phyloP scores from a whole-genome alignment of 35 echinoderm and acorn worm genomes.

The Hemicentrotus pulcherrimus region DNA sequence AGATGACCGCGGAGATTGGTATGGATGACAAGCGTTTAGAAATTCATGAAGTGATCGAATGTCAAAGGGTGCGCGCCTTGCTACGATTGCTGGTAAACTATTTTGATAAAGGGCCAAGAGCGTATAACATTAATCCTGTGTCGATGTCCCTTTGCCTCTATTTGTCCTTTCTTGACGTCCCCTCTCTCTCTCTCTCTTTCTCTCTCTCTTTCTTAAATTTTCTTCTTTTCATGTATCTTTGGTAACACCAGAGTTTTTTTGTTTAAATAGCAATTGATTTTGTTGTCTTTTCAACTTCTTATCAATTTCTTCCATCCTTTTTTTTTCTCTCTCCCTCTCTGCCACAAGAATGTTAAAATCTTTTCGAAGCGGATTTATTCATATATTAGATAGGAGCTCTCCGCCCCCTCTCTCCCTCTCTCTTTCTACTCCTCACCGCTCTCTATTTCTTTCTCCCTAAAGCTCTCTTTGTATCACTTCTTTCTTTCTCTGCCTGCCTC shows the following conservation, averaged over 20 bases:
- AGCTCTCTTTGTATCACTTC: too few species aligned
- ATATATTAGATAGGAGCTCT: too few species aligned
- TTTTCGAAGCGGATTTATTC: too few species aligned
- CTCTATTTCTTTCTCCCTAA: not conserved
- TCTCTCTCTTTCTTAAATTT: not conserved
- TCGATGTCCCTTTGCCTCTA: not conserved
- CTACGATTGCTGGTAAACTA: not conserved
- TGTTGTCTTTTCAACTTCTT: too few species aligned
- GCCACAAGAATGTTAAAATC: too few species aligned
- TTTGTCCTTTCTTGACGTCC: not conserved
- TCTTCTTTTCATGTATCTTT: too few species aligned
- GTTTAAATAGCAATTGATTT: too few species aligned
- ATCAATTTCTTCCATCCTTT: too few species aligned
- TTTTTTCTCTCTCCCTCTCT: too few species aligned
- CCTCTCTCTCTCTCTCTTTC: not conserved
- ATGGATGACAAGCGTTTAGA: not conserved
- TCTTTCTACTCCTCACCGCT: not conserved
- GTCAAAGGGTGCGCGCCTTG: too few species aligned
- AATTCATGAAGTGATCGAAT: not conserved
- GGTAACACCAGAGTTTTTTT: too few species aligned
- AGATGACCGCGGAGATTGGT: not conserved
- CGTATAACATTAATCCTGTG: not conserved
- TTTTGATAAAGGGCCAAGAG: not conserved
- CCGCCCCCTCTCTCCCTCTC: not conserved
- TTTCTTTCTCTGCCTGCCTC: too few species aligned